Evolutionary conservation across 92 coral and sea anemone species (phyloP).

Genomic region (Plumapathes pennacea): DNA sequence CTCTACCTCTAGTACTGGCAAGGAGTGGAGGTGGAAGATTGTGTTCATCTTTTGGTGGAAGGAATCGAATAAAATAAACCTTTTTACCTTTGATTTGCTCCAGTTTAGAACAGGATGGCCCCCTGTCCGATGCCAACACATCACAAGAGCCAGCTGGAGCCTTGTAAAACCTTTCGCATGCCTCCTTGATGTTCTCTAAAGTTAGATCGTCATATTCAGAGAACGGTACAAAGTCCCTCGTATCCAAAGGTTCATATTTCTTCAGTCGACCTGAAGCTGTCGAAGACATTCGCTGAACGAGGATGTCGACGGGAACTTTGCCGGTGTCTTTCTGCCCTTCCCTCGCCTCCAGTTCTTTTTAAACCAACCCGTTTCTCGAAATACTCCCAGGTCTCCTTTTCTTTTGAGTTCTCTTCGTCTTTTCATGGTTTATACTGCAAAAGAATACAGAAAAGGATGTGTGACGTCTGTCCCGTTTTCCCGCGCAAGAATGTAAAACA

Average conservation of each 20-base stretch:
- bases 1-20: no score
- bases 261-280: constrained; percentile 38
- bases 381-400: constrained; percentile 57
- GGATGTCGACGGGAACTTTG: constrained; percentile 39
- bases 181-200: constrained; percentile 37
- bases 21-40: no score
- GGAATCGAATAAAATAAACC: constrained; percentile 30
- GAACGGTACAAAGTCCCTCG: constrained; percentile 50
- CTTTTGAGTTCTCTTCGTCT: no score
- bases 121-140: constrained; percentile 55
- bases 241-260: constrained; percentile 50
- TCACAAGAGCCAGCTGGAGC: constrained; percentile 61
- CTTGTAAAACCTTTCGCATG: constrained; percentile 31
- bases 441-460: no score
- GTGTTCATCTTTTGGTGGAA: no score
- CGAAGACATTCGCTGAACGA: constrained; percentile 54
- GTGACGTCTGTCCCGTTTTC: no score
- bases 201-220: constrained; percentile 37
- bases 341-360: constrained; percentile 52
- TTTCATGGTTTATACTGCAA: no score
- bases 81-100: constrained; percentile 53
- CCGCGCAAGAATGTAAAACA: no score
- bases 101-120: constrained; percentile 53
- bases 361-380: constrained; percentile 58
- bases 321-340: constrained; percentile 17